A percentile compares a stretch with the other conserved stretches of the same genome.
Evolutionary conservation across 2,888 invertebrate species (phyloP).

Genomic region (Lagria hirta): DNA sequence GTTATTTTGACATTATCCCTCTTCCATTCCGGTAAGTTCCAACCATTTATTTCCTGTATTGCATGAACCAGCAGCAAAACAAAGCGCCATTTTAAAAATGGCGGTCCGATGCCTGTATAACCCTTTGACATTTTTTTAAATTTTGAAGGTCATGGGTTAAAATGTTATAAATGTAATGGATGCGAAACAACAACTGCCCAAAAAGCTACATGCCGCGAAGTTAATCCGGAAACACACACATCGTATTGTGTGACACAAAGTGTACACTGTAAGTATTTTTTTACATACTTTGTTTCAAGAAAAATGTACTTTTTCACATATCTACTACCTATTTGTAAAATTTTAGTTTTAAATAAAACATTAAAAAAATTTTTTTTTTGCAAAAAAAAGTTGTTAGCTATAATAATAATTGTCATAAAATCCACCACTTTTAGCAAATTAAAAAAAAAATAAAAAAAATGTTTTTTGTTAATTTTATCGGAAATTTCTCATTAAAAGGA

Average conservation of each 20-base stretch:
- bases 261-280: slow-evolving; percentile 9
- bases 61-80: slow-evolving; percentile 1
- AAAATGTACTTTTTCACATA: too few relatives aligned
- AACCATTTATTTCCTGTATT: slow-evolving; percentile 5
- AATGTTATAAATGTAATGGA: slow-evolving; percentile 19
- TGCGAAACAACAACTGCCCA: slow-evolving; percentile 10
- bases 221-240: slow-evolving; percentile 8
- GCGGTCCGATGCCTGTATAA: slow-evolving; percentile 1
- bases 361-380: too few relatives aligned
- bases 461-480: too few relatives aligned
- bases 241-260: slow-evolving; percentile 16
- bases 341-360: too few relatives aligned
- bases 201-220: slow-evolving; percentile 14
- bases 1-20: slow-evolving; percentile 2
- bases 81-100: slow-evolving; percentile 15
- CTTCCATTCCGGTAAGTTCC: slow-evolving; percentile 5
- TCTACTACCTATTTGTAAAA: too few relatives aligned
- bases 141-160: slow-evolving; percentile 10
- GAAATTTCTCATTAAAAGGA: too few relatives aligned
- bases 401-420: too few relatives aligned
- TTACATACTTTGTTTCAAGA: too few relatives aligned
- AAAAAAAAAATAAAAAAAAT: too few relatives aligned
- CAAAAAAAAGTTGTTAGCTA: too few relatives aligned
- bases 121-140: slow-evolving; percentile 5
- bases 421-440: too few relatives aligned